phyloP scores from a whole-genome alignment of 2,797 vertebrate genomes.

The Phylloscopus collybita region DNA sequence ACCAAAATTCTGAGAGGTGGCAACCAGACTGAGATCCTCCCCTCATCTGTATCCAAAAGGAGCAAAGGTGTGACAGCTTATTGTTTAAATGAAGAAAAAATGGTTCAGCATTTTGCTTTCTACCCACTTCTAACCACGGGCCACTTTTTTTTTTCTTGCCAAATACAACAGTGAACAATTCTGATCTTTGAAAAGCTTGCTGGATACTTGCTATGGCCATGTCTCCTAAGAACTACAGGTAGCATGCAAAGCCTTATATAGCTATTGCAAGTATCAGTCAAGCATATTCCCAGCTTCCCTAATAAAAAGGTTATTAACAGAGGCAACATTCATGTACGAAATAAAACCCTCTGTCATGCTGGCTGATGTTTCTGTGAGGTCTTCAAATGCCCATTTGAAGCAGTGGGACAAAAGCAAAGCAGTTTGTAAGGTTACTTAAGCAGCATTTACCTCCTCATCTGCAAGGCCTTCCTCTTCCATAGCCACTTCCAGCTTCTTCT shows the following conservation, averaged over 20 bases:
- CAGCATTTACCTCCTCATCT: conserved; percentile 89
- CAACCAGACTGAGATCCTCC: background rate
- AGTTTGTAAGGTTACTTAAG: background rate
- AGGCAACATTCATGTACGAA: background rate
- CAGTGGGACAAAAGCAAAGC: background rate
- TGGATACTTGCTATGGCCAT: background rate
- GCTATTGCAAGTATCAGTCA: background rate
- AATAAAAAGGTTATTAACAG: background rate
- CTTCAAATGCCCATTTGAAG: background rate
- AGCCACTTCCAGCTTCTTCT: conserved; percentile 96
- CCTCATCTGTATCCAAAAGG: rapidly evolving
- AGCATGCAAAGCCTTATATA: background rate
- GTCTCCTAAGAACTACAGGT: background rate
- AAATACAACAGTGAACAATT: background rate
- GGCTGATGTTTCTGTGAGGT: background rate
- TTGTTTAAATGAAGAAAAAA: background rate
- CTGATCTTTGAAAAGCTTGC: background rate
- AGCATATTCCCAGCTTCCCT: background rate
- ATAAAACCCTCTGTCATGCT: background rate
- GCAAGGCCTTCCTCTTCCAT: conserved; percentile 98
- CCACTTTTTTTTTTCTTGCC: background rate
- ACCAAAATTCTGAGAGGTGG: background rate
- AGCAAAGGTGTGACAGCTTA: background rate
- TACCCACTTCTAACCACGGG: background rate
- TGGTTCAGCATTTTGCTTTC: background rate